phyloP scores from a whole-genome alignment of 2,797 vertebrate genomes.

The Rhadinocentrus ornatus region DNA sequence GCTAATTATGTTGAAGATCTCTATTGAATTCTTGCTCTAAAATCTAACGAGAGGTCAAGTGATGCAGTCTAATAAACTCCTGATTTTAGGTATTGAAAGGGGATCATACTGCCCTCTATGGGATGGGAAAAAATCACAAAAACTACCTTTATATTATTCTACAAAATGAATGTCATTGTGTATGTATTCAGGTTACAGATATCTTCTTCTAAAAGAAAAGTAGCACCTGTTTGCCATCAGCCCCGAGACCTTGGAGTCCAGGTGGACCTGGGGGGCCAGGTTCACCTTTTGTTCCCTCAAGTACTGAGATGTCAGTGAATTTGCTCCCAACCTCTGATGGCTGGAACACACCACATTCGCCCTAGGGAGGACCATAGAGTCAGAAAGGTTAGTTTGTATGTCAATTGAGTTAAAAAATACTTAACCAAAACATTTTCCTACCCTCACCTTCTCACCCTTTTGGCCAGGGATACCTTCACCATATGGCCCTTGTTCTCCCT shows the following conservation, averaged over 20 bases:
- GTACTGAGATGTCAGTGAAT: constrained; percentile 56
- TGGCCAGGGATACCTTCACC: constrained; percentile 69
- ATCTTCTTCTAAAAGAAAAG: neutral
- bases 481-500: constrained; percentile 78
- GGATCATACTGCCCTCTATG: constrained; percentile 12
- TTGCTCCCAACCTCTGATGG: constrained; percentile 62
- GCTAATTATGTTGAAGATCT: neutral
- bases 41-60: too few relatives aligned
- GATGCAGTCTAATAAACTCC: neutral
- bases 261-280: constrained; percentile 71
- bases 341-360: constrained; percentile 76
- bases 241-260: constrained; percentile 72
- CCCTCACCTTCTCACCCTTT: constrained; percentile 82
- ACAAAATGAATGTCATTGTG: neutral
- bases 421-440: constrained; percentile 7
- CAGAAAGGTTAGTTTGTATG: constrained; percentile 4
- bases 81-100: neutral
- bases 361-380: constrained; percentile 58
- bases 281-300: constrained; percentile 55
- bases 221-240: constrained; percentile 77
- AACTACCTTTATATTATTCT: neutral
- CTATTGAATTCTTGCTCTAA: neutral
- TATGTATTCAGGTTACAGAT: neutral
- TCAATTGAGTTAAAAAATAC: constrained; percentile 12
- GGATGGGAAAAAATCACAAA: constrained; percentile 1